Base-by-base conservation (phyloP, 2,113 vertebrate genomes). In the Perca fluviatilis region DNA sequence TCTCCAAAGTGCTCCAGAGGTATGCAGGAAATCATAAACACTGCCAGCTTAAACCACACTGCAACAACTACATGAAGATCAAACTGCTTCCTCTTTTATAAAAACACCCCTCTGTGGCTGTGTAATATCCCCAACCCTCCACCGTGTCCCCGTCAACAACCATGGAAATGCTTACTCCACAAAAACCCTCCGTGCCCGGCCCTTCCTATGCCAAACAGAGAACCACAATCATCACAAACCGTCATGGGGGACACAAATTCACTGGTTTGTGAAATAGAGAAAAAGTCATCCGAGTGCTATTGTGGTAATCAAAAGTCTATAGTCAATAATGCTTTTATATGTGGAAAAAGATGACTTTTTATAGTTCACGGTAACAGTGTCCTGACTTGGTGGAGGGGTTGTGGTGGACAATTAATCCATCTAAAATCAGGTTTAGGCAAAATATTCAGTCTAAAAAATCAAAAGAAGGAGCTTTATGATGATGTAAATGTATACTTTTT, bases 101-200 rank as follows among this genome's bases (percentile, higher is more conserved):
- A 19, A 73, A 83, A 51, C 74, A 72, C 18, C 0, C 60, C 74
- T 67, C 25, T 60, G 54, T 58, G 69, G 43, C 53, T 46, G 63
- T 5, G 60, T 61, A 51, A 81, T 23, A 3, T 54, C 74, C 43
- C 56, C 69, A n/a, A 43, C 69, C 46, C 51, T 60, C 33, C 33
- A 2, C 79, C 63, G 49, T 47, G 77, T 63, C 58, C 62, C 76
- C 9, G 43, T 76, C 80, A 89, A 85, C 89, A 87, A 63, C 46
- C 12, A 23, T 62, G 63, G 81, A 92, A 92, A 86, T 60, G 91
- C 93, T 90, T 75, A 93, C 83, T 82, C 73, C 46, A 86, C 90
- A 88, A 61, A 92, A 90, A 61, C 27, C 69, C 66, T 47, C 53
- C 1, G 11, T 50, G 79, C 54, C 47, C 43, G 51, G 57, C 62